Evolutionary conservation across 2,797 vertebrate species (phyloP).

Genomic region (Sus cebifrons): DNA sequence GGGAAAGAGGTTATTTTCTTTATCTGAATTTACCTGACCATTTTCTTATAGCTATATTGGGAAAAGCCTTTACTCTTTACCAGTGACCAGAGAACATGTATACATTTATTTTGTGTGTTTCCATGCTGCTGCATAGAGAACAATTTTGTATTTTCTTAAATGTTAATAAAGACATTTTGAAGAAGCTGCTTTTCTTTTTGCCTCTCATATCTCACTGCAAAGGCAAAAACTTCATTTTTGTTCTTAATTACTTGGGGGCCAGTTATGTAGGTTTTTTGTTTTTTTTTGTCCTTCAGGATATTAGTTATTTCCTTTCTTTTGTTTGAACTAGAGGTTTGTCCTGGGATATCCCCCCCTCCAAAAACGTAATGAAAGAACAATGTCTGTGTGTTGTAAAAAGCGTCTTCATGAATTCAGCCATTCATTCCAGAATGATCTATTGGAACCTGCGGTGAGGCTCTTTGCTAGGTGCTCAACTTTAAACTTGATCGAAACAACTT

Average conservation of each 20-base stretch:
- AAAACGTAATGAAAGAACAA: not conserved
- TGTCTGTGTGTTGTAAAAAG: conserved; percentile 27
- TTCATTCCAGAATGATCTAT: conserved; percentile 40
- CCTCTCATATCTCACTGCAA: not conserved
- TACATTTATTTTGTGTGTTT: conserved; percentile 4
- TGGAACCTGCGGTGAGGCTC: not conserved
- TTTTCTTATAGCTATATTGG: not conserved
- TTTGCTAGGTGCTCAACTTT: not conserved
- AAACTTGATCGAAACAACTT: conserved; percentile 21
- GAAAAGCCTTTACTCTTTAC: conserved; percentile 2
- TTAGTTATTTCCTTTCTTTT: conserved; percentile 13
- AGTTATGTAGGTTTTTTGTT: conserved; percentile 23
- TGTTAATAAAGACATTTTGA: conserved; percentile 63
- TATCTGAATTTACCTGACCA: conserved; percentile 18
- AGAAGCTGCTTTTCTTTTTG: not conserved
- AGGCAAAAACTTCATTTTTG: conserved; percentile 40
- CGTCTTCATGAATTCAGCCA: conserved; percentile 19
- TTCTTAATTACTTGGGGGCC: not conserved
- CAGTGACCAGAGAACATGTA: not conserved
- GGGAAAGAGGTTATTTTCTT: conserved; percentile 41
- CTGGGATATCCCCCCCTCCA: not conserved
- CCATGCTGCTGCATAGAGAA: not conserved
- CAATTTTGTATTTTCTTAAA: conserved; percentile 56
- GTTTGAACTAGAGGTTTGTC: conserved; percentile 28
- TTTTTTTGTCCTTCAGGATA: conserved; percentile 40